phyloP scores from a whole-genome alignment of 1,140 invertebrate species.

The Portunus trituberculatus region DNA sequence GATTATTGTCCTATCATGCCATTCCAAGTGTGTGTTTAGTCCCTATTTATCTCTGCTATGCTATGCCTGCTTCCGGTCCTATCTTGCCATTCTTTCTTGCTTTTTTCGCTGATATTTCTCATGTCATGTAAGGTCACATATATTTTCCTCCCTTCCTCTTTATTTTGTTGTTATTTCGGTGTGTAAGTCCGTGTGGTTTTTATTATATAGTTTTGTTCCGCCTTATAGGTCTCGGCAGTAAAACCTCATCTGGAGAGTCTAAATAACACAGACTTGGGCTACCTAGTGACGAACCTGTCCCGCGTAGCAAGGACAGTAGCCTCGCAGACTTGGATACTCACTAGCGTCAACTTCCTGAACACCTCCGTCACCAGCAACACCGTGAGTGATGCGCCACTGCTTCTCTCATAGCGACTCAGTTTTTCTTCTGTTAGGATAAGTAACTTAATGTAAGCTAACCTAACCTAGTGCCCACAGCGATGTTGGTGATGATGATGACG shows the following conservation, averaged over 20 bases:
- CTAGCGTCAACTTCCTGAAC: constrained; percentile 47
- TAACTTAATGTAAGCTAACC: too few species aligned
- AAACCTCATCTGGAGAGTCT: constrained; percentile 60
- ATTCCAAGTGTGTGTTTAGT: too few species aligned
- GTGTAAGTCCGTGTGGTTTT: background rate
- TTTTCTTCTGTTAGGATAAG: too few species aligned
- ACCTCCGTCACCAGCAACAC: constrained; percentile 26
- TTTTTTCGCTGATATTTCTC: too few species aligned
- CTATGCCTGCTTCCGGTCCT: too few species aligned
- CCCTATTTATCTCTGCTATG: too few species aligned
- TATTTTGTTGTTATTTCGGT: background rate
- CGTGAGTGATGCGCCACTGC: background rate
- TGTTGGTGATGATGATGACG: too few species aligned
- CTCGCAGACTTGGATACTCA: constrained; percentile 54
- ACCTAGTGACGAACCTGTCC: constrained; percentile 57
- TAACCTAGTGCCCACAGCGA: too few species aligned
- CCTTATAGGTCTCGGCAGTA: constrained; percentile 50
- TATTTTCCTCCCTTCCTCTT: background rate
- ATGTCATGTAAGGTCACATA: too few species aligned
- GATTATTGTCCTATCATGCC: too few species aligned
- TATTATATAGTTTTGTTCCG: too few species aligned
- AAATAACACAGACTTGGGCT: constrained; percentile 56
- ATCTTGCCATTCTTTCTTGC: too few species aligned
- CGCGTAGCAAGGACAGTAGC: constrained; percentile 57
- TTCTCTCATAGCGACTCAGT: background rate